Conservation (phyloP, 2,888 invertebrate genomes). For the Xylocampa areola region DNA sequence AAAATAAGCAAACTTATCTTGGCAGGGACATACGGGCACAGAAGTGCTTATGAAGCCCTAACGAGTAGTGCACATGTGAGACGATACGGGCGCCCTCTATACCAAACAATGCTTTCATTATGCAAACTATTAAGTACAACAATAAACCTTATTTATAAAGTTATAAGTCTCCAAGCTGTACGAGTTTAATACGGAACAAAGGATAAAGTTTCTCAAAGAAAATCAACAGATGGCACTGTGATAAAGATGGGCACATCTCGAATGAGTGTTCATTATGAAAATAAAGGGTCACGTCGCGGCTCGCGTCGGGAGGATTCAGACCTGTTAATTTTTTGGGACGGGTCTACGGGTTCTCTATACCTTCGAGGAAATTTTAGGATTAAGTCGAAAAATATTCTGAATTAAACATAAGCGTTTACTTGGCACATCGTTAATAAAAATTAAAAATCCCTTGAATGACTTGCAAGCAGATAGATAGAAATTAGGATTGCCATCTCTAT, state of each 20-base stretch:
- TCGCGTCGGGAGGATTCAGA: constrained; percentile 53
- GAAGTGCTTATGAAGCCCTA: constrained; percentile 73
- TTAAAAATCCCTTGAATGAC: constrained; percentile 27
- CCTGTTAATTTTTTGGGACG: constrained; percentile 62
- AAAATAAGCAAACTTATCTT: constrained; percentile 55
- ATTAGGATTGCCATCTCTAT: too few relatives aligned
- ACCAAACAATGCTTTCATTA: constrained; percentile 75
- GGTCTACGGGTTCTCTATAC: constrained; percentile 44
- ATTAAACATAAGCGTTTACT: constrained; percentile 34
- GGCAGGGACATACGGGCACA: constrained; percentile 67
- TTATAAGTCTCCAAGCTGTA: constrained; percentile 68
- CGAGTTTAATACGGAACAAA: constrained; percentile 63
- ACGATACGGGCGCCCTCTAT: constrained; percentile 77
- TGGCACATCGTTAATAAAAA: constrained; percentile 41
- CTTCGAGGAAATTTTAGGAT: constrained; percentile 41
- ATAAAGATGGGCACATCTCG: constrained; percentile 72
- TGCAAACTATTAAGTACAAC: constrained; percentile 64
- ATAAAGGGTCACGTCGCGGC: constrained; percentile 74
- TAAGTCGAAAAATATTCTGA: constrained; percentile 33
- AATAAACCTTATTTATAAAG: constrained; percentile 66
- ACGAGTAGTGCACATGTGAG: constrained; percentile 74
- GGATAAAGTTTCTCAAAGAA: constrained; percentile 76
- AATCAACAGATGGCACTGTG: constrained; percentile 83
- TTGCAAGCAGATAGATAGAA: constrained; percentile 8
- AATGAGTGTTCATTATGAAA: constrained; percentile 76